A percentile compares a stretch with the other conserved stretches of the same genome.
phyloP scores from a whole-genome alignment of 2,888 invertebrate genomes.

The Callimorpha dominula region DNA sequence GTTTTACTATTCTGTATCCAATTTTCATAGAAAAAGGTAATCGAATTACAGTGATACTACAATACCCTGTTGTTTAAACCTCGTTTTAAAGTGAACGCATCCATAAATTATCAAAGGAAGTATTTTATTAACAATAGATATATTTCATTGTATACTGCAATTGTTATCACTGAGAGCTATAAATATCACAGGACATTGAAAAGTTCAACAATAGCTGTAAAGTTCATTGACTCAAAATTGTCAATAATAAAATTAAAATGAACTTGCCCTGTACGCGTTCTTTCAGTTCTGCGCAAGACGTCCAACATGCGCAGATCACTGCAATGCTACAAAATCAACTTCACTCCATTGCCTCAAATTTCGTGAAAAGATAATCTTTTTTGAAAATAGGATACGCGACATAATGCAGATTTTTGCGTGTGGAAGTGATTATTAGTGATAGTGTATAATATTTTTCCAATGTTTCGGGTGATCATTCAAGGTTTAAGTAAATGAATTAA shows the following conservation, averaged over 20 bases:
- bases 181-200: conserved; percentile 30
- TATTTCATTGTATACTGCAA: conserved; percentile 30
- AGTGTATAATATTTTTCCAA: conserved; percentile 63
- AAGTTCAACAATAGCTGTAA: conserved; percentile 45
- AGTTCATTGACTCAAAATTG: conserved; percentile 80
- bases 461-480: conserved; percentile 54
- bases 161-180: conserved; percentile 27
- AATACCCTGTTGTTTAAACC: not conserved
- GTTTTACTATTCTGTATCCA: not conserved
- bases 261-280: conserved; percentile 56
- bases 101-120: conserved; percentile 53
- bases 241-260: conserved; percentile 78
- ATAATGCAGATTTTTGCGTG: conserved; percentile 62
- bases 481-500: conserved; percentile 49
- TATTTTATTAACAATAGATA: conserved; percentile 44
- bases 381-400: conserved; percentile 56
- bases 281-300: conserved; percentile 76
- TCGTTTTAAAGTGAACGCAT: conserved; percentile 46
- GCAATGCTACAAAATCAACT: conserved; percentile 84
- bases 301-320: conserved; percentile 83
- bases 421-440: conserved; percentile 48
- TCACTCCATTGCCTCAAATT: conserved; percentile 69
- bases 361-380: conserved; percentile 69
- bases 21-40: not conserved
- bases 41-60: not conserved